These are phyloP conservation scores for Chelon auratus DNA, from an alignment of 2,797 vertebrate species.

Conservation along the genomic window DNA sequence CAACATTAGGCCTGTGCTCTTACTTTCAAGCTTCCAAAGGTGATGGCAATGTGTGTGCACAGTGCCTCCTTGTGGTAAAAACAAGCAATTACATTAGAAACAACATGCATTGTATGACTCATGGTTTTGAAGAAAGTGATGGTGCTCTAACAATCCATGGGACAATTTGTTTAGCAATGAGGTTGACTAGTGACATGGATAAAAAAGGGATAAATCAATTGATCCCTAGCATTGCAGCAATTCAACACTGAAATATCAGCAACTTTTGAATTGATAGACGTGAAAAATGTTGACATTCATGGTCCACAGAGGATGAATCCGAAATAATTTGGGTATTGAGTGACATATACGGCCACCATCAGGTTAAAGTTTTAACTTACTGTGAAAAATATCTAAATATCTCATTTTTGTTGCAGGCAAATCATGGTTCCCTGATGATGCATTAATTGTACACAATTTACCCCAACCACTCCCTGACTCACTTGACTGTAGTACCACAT, in stretches of 20 bases:
- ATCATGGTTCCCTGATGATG: no score
- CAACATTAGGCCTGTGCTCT: conserved; percentile 4
- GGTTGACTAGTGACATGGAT: background rate
- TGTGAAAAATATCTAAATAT: background rate
- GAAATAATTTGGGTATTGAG: background rate
- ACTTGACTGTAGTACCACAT: background rate
- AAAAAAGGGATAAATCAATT: background rate
- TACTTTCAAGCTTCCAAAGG: background rate
- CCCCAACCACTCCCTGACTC: no score
- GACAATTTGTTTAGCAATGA: background rate
- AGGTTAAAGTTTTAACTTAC: background rate
- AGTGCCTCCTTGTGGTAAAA: conserved; percentile 42
- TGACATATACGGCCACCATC: background rate
- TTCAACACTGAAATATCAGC: background rate
- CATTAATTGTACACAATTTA: no score
- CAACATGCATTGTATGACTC: no score
- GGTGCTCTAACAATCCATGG: background rate
- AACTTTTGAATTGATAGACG: background rate
- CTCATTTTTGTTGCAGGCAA: background rate
- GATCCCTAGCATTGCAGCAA: no score
- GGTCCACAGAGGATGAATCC: background rate
- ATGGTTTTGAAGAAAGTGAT: background rate
- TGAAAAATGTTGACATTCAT: background rate
- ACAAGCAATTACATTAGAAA: background rate
- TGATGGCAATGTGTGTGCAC: background rate